Evolutionary conservation across 1,140 invertebrate genomes (phyloP).

Genomic region (Eurosta solidaginis): DNA sequence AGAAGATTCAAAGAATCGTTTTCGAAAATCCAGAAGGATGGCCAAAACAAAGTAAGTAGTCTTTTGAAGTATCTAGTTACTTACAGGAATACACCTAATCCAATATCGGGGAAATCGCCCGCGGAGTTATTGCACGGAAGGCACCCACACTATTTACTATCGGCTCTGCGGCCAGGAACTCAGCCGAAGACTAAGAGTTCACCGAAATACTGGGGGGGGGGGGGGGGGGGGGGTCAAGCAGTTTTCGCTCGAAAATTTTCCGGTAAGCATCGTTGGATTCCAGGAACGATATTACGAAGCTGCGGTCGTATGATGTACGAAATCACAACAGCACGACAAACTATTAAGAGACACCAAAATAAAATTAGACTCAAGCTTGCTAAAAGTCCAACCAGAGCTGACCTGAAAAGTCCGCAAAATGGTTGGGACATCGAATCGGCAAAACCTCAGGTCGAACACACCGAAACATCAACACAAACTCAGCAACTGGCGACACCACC

Average conservation of each 20-base stretch:
- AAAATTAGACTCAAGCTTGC: too few species aligned
- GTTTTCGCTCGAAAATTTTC: neutral
- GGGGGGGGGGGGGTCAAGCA: too few species aligned
- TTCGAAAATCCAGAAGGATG: neutral
- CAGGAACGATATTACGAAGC: neutral
- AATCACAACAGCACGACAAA: too few species aligned
- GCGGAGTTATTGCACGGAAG: constrained; percentile 1
- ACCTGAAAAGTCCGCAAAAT: too few species aligned
- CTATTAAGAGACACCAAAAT: too few species aligned
- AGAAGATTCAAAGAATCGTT: constrained; percentile 1
- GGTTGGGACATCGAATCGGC: too few species aligned
- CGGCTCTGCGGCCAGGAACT: neutral
- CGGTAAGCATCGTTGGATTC: neutral
- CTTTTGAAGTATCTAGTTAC: neutral
- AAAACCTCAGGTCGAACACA: too few species aligned
- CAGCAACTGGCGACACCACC: too few species aligned
- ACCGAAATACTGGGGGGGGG: neutral
- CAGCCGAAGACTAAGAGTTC: neutral
- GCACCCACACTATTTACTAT: neutral
- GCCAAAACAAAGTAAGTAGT: neutral
- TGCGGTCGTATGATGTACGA: neutral
- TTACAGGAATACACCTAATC: neutral
- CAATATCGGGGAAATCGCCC: neutral
- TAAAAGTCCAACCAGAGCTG: too few species aligned
- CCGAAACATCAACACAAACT: too few species aligned